A percentile compares a stretch with the other conserved stretches of the same genome.
Conservation (phyloP, 2,797 vertebrate species). For the Micropoecilia bifurca region DNA sequence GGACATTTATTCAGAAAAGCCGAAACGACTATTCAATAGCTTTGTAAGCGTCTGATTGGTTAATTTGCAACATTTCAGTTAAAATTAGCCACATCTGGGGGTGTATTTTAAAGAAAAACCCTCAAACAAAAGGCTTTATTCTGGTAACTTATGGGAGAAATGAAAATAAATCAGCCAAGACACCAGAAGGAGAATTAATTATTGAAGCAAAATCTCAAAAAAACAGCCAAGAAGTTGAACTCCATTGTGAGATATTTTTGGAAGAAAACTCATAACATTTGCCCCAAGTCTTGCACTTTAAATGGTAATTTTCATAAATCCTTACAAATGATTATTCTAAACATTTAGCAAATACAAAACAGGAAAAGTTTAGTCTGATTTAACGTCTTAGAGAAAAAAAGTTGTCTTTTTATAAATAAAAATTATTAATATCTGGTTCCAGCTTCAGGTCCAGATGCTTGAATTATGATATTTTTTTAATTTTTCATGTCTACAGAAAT, state of each 20-base stretch:
- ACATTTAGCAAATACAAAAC: not conserved
- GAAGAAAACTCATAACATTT: not conserved
- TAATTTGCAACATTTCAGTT: not conserved
- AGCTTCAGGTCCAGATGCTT: not conserved
- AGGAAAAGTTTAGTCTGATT: not conserved
- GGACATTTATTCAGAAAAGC: not conserved
- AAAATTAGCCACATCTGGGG: too few relatives aligned
- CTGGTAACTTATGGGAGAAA: not conserved
- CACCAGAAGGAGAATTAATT: not conserved
- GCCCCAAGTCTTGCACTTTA: too few relatives aligned
- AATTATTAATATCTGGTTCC: not conserved
- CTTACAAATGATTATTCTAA: not conserved
- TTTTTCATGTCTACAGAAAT: not conserved
- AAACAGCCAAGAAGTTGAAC: too few relatives aligned
- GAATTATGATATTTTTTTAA: not conserved
- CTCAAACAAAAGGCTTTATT: not conserved
- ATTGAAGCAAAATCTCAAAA: too few relatives aligned
- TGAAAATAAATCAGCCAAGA: not conserved
- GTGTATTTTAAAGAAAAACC: not conserved
- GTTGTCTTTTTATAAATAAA: not conserved
- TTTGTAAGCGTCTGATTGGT: not conserved
- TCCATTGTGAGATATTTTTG: not conserved
- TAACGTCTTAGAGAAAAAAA: not conserved
- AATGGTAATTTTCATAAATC: not conserved
- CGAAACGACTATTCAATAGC: too few relatives aligned